Conservation (phyloP, 2,888 invertebrate species). For the Pasiphila rectangulata region DNA sequence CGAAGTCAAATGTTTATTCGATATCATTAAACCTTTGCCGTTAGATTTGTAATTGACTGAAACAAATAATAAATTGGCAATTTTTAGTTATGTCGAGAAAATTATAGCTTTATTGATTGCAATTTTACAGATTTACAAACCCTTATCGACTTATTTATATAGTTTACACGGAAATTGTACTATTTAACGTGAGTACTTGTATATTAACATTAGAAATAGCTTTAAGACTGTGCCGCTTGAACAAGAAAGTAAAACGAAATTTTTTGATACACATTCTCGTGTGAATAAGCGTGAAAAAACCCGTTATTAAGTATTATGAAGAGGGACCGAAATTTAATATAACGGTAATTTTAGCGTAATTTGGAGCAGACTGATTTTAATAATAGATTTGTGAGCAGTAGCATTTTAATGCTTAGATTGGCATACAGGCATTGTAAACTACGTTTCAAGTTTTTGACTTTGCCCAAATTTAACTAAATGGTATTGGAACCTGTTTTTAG, state of each 20-base stretch:
- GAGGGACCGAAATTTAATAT: constrained; percentile 65
- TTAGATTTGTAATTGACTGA: constrained; percentile 3
- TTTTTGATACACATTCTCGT: too few relatives aligned
- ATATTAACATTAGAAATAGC: constrained; percentile 27
- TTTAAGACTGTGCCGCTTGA: constrained; percentile 30
- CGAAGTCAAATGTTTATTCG: neutral
- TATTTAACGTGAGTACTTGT: constrained; percentile 22
- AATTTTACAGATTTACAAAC: constrained; percentile 1
- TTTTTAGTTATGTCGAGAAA: neutral
- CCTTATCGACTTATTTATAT: constrained; percentile 43
- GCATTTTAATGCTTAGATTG: constrained; percentile 18
- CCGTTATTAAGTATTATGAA: constrained; percentile 57
- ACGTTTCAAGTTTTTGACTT: too few relatives aligned
- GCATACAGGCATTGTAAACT: too few relatives aligned
- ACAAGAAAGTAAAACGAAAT: constrained; percentile 13
- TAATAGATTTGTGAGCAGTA: constrained; percentile 49
- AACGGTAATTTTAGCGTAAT: constrained; percentile 57
- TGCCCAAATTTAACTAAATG: too few relatives aligned
- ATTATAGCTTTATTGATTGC: neutral
- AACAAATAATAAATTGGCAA: constrained; percentile 1
- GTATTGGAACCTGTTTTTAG: too few relatives aligned
- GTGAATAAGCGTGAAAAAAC: constrained; percentile 19
- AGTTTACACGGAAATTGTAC: constrained; percentile 37
- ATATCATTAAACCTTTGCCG: neutral
- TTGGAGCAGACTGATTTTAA: constrained; percentile 66